Evolutionary conservation across 1,140 invertebrate genomes (phyloP), one percentile per base, ranked within the genome.

Genomic region (Dendrolimus punctatus): DNA sequence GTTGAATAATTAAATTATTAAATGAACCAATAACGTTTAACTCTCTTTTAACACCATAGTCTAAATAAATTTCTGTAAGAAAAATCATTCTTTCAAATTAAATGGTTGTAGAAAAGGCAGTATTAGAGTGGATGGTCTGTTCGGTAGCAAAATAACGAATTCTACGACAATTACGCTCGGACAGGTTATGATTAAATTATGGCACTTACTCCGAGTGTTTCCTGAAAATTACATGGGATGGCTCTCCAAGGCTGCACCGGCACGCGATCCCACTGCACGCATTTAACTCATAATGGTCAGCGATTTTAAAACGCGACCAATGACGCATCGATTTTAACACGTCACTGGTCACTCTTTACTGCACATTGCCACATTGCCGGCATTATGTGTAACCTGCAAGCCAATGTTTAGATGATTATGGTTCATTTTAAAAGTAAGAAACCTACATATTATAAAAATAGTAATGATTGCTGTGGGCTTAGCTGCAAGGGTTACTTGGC

Each of bases 171-270:
- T 84, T 84, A 84, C 66, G 66, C 68, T 60, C 69, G 64, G 75
- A 70, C 80, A 84, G 79, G 76, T 66, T 81, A 81, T 84, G 77
- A 85, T 85, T 84, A 85, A 83, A 84, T 81, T 84, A 80, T 85
- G 73, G 74, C 78, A 80, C 73, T 85, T 82, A 80, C 69, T 68
- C 69, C 53, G 72, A 84, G 75, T 86, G 75, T 84, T 86, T 84
- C 82, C 80, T 84, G 82, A 82, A 86, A 84, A 84, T 86, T 81
- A 83, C 76, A 83, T 81, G 76, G 75, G 82, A 86, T 86, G 82
- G 64, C 73, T 82, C 79, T 76, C 60, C 79, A 85, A 85, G 82
- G 82, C 69, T 84, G 79, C 60, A 49, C 48, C 52, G 71, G 72
- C 82, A 86, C 82, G 82, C 82, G 75, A 85, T 80, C 66, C 56